A percentile compares a stretch with the other conserved stretches of the same genome.
phyloP scores from a whole-genome alignment of 30 jellyfish, hydroid and myxozoan genomes.

The Aurelia aurita complex sp. Pacific region DNA sequence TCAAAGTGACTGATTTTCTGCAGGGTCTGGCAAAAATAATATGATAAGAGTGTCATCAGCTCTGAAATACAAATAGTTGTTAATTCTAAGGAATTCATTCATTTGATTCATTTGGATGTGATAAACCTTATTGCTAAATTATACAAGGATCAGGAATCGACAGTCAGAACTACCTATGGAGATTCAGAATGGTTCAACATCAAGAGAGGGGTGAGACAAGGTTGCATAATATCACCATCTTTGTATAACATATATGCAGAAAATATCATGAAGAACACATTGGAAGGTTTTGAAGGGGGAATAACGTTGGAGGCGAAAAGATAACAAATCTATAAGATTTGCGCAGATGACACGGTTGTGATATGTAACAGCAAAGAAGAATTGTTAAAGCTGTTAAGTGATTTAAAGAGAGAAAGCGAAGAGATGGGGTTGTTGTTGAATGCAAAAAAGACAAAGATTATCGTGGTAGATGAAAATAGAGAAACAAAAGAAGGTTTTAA shows the following conservation, averaged over 20 bases:
- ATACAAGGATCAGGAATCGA: slow-evolving; percentile 2
- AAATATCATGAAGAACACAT: neutral
- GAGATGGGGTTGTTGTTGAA: slow-evolving; percentile 9
- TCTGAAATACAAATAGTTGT: too few relatives aligned
- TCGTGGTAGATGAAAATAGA: neutral
- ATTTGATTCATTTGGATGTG: neutral
- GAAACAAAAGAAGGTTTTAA: neutral
- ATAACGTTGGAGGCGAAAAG: neutral
- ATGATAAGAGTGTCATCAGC: too few relatives aligned
- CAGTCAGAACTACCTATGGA: neutral
- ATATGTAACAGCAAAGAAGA: slow-evolving; percentile 1
- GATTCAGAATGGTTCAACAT: neutral
- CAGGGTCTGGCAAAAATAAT: too few relatives aligned
- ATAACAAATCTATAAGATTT: neutral
- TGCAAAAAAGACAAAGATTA: neutral
- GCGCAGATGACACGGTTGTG: slow-evolving; percentile 1
- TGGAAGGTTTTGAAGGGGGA: neutral
- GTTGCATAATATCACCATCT: slow-evolving; percentile 11
- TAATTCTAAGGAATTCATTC: too few relatives aligned
- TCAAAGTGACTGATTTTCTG: too few relatives aligned
- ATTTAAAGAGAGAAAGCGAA: neutral
- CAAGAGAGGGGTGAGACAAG: neutral
- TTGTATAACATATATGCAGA: slow-evolving; percentile 8
- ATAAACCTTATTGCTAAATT: neutral
- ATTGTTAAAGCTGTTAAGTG: neutral